Evolutionary conservation across 2,113 vertebrate species (phyloP), one percentile per base, ranked within the genome.

Genomic region (Pomatostomus ruficeps): DNA sequence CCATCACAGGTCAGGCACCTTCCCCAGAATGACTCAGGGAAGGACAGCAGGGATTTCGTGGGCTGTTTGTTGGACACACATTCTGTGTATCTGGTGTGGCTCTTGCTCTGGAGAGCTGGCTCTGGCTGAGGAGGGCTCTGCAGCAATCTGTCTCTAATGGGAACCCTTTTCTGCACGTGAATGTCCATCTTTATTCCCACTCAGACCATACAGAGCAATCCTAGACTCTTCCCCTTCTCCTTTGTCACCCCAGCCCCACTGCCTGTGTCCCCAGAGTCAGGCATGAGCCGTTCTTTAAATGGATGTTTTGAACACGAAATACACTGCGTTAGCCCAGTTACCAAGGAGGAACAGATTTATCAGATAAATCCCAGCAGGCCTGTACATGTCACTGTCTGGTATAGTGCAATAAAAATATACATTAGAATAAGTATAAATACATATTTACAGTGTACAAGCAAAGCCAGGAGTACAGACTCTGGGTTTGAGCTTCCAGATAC

Each of bases 361-460:
- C 77, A 81, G 88, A 91, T 85, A 93, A 91, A 91, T 80, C 59
- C 57, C 88, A 91, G 83, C 94, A 95, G 90, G 82, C 51, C 83
- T 84, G 65, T 84, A 58, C 85, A 49, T 49, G 48, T 86, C 76
- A 72, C 87, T 93, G 86, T 65, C 84, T 96, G 80, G 46, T 94
- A 73, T 51, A 96, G 74, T 80, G 89, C 88, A 93, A 94, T 92
- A 96, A 96, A 95, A 97, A 93, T 80, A 85, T 75, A 85, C 70
- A 85, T 95, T 83, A 88, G 68, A 88, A 74, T 82, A 83, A 85
- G 89, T 94, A 94, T 91, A 97, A 95, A 95, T 95, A 96, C 70
- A 74, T 96, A 91, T 95, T 90, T 96, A 95, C 95, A 96, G 89
- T 42, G 68, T 81, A 88, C 61, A 91, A 77, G 93, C 52, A 83